Evolutionary conservation across 2,888 invertebrate genomes (phyloP), one percentile per base, ranked within the genome.

Genomic region (Cantharis rustica): DNA sequence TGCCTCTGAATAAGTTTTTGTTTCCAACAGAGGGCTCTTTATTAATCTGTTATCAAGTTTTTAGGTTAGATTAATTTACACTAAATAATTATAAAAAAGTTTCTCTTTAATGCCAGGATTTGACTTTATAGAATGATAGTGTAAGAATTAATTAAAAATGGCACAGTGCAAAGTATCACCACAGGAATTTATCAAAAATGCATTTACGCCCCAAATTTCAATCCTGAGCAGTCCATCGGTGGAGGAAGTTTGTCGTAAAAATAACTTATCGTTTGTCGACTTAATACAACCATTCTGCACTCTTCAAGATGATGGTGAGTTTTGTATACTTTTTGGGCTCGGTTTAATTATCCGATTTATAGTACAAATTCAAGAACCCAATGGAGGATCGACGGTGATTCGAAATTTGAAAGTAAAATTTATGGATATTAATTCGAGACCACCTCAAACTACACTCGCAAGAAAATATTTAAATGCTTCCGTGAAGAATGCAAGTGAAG

Each of bases 161-260:
- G 90, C 91, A 80, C 91, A 92, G 82, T 92, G 91, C 84, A 93
- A 91, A 85, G 90, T 91, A 84, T 93, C 93, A 83, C 92, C 95
- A 3, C 93, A 95, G 84, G 97, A 98, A 88, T 95, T 97, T 87
- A 95, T 98, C 81, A 94, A 95, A 88, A 94, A 93, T 88, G 93
- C 96, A 63, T 98, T 98, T 89, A 95, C 95, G 68, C 98, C 98
- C 0, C 92, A 95, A 87, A 91, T 98, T 80, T 97, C 96, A 69
- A 95, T 96, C 20, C 89, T 97, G 81, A 94, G 94, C 85, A 96
- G 96, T 84, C 90, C 93, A 63, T 92, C 93, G 87, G 98, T 96
- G 11, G 96, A 97, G 84, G 91, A 93, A 84, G 90, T 95, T 75
- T 96, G 97, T 85, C 93, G 93, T 82, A 97, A 96, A 86, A 98